Percentiles rank a stretch among this genome's conserved stretches.
These are phyloP conservation scores for Pollenia labialis DNA, from an alignment of 2,888 invertebrate genomes.

Conservation along the genomic window DNA sequence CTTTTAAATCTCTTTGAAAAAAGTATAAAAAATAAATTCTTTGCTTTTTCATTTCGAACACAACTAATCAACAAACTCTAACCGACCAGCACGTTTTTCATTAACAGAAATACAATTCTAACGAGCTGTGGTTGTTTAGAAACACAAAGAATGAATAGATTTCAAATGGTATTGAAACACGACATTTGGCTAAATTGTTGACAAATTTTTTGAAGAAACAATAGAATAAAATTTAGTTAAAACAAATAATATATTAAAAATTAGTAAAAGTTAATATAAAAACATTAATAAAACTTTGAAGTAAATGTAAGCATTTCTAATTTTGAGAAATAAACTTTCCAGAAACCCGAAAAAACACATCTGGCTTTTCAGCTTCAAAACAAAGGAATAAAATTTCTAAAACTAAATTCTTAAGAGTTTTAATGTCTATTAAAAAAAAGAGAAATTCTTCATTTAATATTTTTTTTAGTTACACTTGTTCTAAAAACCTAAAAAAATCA, in stretches of 20 bases:
- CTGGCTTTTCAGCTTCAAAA: no score
- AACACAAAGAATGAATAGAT: slow-evolving; percentile 1
- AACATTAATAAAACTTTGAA: not conserved
- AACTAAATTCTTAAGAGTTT: not conserved
- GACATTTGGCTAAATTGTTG: slow-evolving; percentile 45
- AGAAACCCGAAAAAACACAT: no score
- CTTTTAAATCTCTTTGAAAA: slow-evolving; percentile 15
- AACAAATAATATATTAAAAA: not conserved
- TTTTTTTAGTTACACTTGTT: not conserved
- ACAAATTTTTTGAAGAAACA: not conserved
- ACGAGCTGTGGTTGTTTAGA: slow-evolving; percentile 4
- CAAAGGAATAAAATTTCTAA: not conserved
- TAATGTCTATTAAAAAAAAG: not conserved
- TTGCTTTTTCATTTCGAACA: slow-evolving; percentile 50
- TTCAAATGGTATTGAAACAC: slow-evolving; percentile 7
- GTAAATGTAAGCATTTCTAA: not conserved
- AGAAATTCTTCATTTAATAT: not conserved
- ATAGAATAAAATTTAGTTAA: slow-evolving; percentile 10
- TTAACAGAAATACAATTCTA: slow-evolving; percentile 37
- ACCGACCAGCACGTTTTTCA: slow-evolving; percentile 64
- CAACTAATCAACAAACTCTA: slow-evolving; percentile 65
- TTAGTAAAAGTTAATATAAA: not conserved
- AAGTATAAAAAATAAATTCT: slow-evolving; percentile 14
- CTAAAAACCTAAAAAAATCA: not conserved
- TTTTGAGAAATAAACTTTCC: no score